These are phyloP conservation scores for Drosophila oshimai DNA, from an alignment of 1,140 invertebrate genomes.

Conservation along the genomic window DNA sequence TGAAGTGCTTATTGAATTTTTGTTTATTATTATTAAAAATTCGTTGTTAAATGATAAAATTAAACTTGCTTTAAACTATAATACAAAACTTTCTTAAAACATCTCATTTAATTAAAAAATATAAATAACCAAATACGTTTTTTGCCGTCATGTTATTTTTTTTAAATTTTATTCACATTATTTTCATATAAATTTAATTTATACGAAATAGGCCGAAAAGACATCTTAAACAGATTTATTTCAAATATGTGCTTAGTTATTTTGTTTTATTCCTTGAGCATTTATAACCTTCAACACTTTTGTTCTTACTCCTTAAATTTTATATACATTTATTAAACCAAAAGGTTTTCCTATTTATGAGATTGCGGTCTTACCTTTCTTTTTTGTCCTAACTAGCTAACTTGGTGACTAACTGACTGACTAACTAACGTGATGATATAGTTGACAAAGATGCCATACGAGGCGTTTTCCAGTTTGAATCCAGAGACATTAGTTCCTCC, in stretches of 20 bases:
- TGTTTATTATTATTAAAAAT: background rate
- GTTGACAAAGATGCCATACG: conserved; percentile 47
- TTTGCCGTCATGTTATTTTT: too few species aligned
- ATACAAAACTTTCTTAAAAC: background rate
- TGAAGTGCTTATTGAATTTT: background rate
- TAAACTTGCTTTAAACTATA: too few species aligned
- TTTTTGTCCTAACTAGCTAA: conserved; percentile 71
- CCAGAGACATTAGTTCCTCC: background rate
- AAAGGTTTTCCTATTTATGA: conserved; percentile 24
- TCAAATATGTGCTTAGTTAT: background rate
- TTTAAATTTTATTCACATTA: background rate
- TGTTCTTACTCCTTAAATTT: background rate
- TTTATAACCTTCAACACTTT: background rate
- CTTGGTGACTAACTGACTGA: conserved; percentile 69
- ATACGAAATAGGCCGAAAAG: background rate
- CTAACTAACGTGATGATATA: conserved; percentile 78
- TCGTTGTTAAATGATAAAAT: too few species aligned
- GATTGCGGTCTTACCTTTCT: conserved; percentile 25
- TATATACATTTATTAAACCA: conserved; percentile 26
- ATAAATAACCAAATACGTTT: too few species aligned
- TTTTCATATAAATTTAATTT: conserved; percentile 2
- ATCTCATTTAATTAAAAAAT: background rate
- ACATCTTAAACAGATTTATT: background rate
- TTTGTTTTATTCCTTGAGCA: background rate
- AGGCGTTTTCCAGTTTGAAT: conserved; percentile 11